These are phyloP conservation scores for Prorops nasuta DNA, from an alignment of 1,140 invertebrate species.

Conservation along the genomic window DNA sequence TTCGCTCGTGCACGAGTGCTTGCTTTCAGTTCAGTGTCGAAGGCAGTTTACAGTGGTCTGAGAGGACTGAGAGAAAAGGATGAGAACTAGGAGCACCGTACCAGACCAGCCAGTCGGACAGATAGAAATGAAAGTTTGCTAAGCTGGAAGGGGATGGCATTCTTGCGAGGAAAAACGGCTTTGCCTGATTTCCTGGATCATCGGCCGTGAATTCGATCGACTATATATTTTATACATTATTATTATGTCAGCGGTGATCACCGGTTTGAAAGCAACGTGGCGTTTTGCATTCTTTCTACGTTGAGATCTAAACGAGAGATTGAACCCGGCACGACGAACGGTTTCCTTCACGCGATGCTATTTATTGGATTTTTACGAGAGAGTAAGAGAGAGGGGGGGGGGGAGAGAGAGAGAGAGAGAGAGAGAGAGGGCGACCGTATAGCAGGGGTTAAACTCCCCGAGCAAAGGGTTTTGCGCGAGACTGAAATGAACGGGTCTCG, in stretches of 20 bases:
- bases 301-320: conserved; percentile 14
- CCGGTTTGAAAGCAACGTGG: too few species aligned
- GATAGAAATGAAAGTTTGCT: neutral
- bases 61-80: conserved; percentile 3
- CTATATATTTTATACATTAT: too few species aligned
- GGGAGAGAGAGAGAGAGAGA: too few species aligned
- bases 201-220: too few species aligned
- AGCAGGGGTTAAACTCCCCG: too few species aligned
- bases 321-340: conserved; percentile 15
- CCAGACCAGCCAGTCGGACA: neutral
- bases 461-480: too few species aligned
- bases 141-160: neutral
- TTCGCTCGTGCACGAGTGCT: conserved; percentile 14
- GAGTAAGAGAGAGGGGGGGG: too few species aligned
- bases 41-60: conserved; percentile 21
- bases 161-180: neutral
- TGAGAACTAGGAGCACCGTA: neutral
- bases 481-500: too few species aligned
- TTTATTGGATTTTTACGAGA: conserved; percentile 21
- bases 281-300: conserved; percentile 3
- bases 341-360: conserved; percentile 17
- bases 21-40: conserved; percentile 23
- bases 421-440: too few species aligned
- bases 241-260: too few species aligned
- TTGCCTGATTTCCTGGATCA: neutral